Base-by-base conservation (phyloP, 2,888 invertebrate genomes). In the Cosmopolites sordidus region DNA sequence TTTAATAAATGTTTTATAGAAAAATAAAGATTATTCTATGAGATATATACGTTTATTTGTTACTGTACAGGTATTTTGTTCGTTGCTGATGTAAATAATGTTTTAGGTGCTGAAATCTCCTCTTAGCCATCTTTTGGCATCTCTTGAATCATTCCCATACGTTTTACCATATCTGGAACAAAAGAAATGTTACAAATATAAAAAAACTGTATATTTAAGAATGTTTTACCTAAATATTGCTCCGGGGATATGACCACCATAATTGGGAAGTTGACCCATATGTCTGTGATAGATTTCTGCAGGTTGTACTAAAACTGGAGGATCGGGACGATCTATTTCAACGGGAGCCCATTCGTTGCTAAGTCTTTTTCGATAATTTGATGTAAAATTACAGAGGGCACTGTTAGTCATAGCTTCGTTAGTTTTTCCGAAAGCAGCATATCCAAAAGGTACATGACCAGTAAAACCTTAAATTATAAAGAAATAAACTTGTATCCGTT, bases 231-330 rank as follows among this genome's bases (percentile, higher is more conserved):
- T 83, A 73, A 85, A 88, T 63, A 78, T 75, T 51, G 78, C 79
- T 14, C 89, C 89, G 0, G 89, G 89, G 47, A 89, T 84, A 66
- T 89, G 89, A 0, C 89, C 89, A 1, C 82, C 79, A 71, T 89
- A 90, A 71, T 83, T 86, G 1, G 89, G 89, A 60, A 87, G 69
- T 76, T 89, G 80, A 3, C 89, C 87, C 30, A 84, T 79, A 62
- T 86, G 83, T 56, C 82, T 82, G 67, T 84, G 86, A 67, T 89
- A 89, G 57, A 89, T 81, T 67, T 84, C 80, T 9, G 83, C 69
- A 1, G 77, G 75, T 60, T 76, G 75, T 41, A 76, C 74, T n/a
- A 75, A 58, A 14, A 76, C 64, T 0, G 78, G 78, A n/a, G 77
- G 78, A 66, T 78, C 78, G 1, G 76, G 75, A 41, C 73, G 67